A percentile compares a stretch with the other conserved stretches of the same genome.
phyloP scores from a whole-genome alignment of 2,113 vertebrate species.

The Talpa occidentalis region DNA sequence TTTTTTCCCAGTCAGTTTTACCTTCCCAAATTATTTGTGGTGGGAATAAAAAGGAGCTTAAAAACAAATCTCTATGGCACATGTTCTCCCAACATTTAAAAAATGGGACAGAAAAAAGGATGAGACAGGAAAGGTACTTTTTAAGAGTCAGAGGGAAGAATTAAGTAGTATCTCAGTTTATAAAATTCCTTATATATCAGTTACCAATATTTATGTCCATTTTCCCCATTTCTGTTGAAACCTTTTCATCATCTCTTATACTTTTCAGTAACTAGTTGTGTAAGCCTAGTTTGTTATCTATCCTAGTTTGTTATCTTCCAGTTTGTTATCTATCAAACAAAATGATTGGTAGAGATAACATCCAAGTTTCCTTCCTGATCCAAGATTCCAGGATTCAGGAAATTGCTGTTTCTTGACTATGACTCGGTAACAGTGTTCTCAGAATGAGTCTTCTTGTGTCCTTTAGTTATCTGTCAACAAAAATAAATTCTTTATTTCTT shows the following conservation, averaged over 20 bases:
- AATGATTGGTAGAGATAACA: not conserved
- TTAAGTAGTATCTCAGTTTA: not conserved
- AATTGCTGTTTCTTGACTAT: not conserved
- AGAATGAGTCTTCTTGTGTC: not conserved
- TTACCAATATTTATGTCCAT: not conserved
- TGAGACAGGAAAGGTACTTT: not conserved
- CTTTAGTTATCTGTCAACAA: conserved; percentile 27
- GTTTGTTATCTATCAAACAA: not conserved
- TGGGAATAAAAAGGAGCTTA: not conserved
- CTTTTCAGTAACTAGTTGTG: not conserved
- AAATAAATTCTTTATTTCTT: conserved; percentile 27
- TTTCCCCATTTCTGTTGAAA: not conserved
- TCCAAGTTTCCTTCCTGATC: not conserved
- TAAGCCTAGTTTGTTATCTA: not conserved
- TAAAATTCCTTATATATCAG: not conserved
- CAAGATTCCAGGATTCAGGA: not conserved
- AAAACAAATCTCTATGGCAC: not conserved
- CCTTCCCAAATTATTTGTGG: not conserved
- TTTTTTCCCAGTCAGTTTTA: not conserved
- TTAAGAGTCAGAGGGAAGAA: not conserved
- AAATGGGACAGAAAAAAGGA: not conserved
- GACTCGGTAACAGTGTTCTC: not conserved
- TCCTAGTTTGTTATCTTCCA: not conserved
- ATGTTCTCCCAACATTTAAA: conserved; percentile 5
- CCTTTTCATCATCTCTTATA: not conserved